Base-by-base conservation (phyloP, 1,140 invertebrate genomes). In the Dufourea novaeangliae region DNA sequence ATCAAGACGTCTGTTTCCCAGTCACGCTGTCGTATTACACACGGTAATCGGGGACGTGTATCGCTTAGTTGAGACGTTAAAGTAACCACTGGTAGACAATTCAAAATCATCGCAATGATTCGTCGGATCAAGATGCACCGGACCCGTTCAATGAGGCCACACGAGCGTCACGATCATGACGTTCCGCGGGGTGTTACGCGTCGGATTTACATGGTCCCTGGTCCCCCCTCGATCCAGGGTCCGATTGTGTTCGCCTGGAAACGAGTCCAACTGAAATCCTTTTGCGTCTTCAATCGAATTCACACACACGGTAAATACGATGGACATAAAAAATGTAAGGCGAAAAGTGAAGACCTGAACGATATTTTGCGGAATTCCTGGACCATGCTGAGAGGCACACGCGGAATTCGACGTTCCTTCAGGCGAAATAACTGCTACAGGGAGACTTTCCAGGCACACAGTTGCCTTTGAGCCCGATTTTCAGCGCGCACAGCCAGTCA, bases 81-180 rank as follows among this genome's bases (percentile, higher is more conserved):
- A 20, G 59, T 22, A 54, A 27, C 44, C 25, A 2, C 46, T n/a
- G 46, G 29, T 62, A 29, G 34, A 73, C 64, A 46, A 82, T 82
- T 78, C 80, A 39, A 78, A 83, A 83, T 82, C 79, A 64, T 83
- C 67, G 79, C 37, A 37, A 78, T 71, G 79, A 81, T 81, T 83
- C 81, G 67, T 72, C 69, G 80, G 68, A 74, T 72, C 79, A n/a
- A n/a, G 67, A 82, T 63, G 66, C 61, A 56, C 79, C 74, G 67
- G 73, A 74, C 54, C n/a, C n/a, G 61, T 70, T 70, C 69, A 74
- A 50, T 29, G 67, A 77, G 22, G 1, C 39, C 62, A 63, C 17
- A 17, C 71, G 14, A 50, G 39, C 37, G 39, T 46, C 27, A 25
- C 52, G 50, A 75, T 41, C 73, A 29, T 27, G 32, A n/a, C n/a